Evolutionary conservation across 2,888 invertebrate genomes (phyloP), one percentile per base, ranked within the genome.

Genomic region (Napeogenes sylphis): DNA sequence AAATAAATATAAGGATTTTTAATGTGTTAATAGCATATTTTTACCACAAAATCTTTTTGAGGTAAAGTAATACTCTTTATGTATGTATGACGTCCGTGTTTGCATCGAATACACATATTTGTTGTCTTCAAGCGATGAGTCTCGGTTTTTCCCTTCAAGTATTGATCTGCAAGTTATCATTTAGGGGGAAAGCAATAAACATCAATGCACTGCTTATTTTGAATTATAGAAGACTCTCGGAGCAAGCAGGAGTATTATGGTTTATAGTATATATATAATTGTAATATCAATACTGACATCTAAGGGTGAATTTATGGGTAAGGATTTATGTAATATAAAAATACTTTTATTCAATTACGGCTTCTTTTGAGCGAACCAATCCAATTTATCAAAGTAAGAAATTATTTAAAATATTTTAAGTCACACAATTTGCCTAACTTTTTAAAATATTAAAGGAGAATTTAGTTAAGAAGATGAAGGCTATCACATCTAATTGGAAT

Each of bases 121-220:
- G 55, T 61, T 68, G 45, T 45, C 71, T 69, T 70, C 65, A 68
- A 72, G 68, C 69, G 76, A 68, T 77, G 76, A 83, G 71, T 83
- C 80, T 76, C 80, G 85, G 87, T 81, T 81, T 87, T 86, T 79
- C 83, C 87, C 84, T 75, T 67, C 63, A 68, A 64, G 69, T 76
- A 85, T 87, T 78, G 86, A 87, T 82, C 78, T 65, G 71, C 68
- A 73, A 73, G 73, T 74, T 74, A 81, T 81, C 73, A 81, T 83
- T 82, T 80, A 81, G 79, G 84, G 84, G 78, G 76, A 77, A 76
- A 72, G 76, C 75, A 77, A 81, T 82, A 85, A 79, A 80, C 81
- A 80, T 78, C 77, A 79, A 76, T 81, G 75, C 76, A 76, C 75
- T 75, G 79, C 77, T 79, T 78, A 77, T 81, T 81, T 77, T 84